These are phyloP conservation scores for Heteromurus nitidus DNA, from an alignment of 2,888 invertebrate species.

Conservation along the genomic window DNA sequence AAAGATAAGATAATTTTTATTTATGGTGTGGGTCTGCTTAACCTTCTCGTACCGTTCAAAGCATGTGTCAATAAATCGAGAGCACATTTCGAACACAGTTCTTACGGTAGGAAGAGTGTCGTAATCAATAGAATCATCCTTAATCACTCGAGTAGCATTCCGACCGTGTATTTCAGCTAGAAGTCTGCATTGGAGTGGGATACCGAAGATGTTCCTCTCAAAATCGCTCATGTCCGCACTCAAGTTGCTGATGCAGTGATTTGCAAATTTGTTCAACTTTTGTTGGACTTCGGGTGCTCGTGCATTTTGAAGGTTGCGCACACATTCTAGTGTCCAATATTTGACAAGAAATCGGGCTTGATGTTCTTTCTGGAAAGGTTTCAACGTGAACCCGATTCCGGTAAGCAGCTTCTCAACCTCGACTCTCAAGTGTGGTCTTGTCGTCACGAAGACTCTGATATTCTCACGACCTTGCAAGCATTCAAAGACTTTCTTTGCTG, in stretches of 20 bases:
- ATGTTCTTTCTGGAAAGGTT: background rate
- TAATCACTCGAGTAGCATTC: background rate
- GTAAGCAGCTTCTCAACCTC: background rate
- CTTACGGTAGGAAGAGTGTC: background rate
- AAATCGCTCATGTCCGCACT: background rate
- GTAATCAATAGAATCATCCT: background rate
- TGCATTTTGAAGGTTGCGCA: no score
- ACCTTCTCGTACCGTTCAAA: background rate
- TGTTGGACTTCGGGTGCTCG: background rate
- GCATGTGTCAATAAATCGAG: background rate
- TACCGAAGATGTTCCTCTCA: constrained; percentile 8
- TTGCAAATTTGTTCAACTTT: background rate
- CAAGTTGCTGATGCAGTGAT: background rate
- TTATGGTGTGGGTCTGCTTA: no score
- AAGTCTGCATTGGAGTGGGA: background rate
- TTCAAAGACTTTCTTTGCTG: background rate
- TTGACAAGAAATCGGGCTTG: background rate
- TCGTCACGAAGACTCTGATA: background rate
- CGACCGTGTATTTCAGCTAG: background rate
- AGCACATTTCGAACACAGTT: constrained; percentile 1
- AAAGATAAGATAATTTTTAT: no score
- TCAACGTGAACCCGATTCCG: background rate
- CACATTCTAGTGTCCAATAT: background rate
- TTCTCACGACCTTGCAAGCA: background rate
- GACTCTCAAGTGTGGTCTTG: background rate